These are phyloP conservation scores for Leucosticte australis DNA, from an alignment of 2,113 vertebrate genomes.

Conservation along the genomic window DNA sequence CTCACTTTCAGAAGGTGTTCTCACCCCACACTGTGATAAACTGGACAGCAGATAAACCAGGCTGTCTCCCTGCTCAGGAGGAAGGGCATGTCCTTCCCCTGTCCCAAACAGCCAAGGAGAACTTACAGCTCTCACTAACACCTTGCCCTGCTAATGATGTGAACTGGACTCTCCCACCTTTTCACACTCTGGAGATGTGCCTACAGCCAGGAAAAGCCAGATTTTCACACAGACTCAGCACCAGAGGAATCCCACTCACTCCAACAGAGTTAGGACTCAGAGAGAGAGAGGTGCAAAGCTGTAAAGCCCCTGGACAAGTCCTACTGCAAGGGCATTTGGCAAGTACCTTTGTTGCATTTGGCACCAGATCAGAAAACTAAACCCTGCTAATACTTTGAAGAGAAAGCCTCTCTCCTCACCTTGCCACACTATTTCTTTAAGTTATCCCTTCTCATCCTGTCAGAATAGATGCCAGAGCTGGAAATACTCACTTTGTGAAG, in stretches of 20 bases:
- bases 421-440: background rate
- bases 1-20: background rate
- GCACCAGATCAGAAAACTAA: background rate
- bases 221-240: background rate
- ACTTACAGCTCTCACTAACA: background rate
- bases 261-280: background rate
- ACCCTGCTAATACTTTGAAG: background rate
- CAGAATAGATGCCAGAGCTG: background rate
- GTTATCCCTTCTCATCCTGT: background rate
- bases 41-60: background rate
- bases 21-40: fast-evolving
- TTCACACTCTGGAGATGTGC: fast-evolving
- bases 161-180: background rate
- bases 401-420: background rate
- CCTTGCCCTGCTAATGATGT: background rate
- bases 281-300: background rate
- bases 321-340: background rate
- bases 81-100: background rate
- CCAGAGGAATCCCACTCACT: background rate
- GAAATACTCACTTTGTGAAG: background rate
- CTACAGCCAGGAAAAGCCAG: background rate
- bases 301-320: background rate
- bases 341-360: background rate
- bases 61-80: background rate
- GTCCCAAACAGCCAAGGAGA: background rate